Base-by-base conservation (phyloP, 1,140 invertebrate genomes). In the Batillaria attramentaria region DNA sequence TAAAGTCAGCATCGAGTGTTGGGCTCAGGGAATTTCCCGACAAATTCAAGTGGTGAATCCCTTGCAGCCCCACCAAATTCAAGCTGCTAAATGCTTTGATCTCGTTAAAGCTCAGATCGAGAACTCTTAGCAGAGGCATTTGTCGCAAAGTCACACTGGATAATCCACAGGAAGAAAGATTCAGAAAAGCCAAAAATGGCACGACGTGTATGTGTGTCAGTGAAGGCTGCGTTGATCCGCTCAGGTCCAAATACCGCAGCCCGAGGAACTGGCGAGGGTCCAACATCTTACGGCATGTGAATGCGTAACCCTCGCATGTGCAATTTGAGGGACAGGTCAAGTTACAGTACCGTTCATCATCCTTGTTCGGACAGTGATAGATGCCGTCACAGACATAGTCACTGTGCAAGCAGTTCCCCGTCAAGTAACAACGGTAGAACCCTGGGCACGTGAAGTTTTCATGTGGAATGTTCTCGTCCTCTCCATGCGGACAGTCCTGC, bases 291-390 rank as follows among this genome's bases (percentile, higher is more conserved):
- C 35, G 33, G 33, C 79, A 80, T 16, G 42, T 80, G 68, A 42
- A 76, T 28, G 74, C 73, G 65, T 76, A 70, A 39, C 74, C 54
- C 46, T 68, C 54, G n/a, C 79, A 77, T 0, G 66, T 72, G 42
- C 79, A 80, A 31, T 54, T 57, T 1, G 62, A 41, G 13, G 79
- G 79, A 31, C 73, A 80, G 6, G 66, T 46, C 4, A 77, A 31
- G 50, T 80, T 5, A 65, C 79, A 80, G 31, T 76, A 66, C 0
- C 68, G 66, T 41, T 80, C 79, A 24, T 80, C 79, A 65, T 80
- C 79, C 39, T 80, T 66, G 13, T 80, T 20, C 13, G 79, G 79
- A 37, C 79, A 80, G 18, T 80, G 79, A 46, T 68, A 70, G 20
- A 70, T 18, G 31, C 57, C 74, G 68, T 80, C 79, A 37, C 79